Evolutionary conservation across 2,888 invertebrate species (phyloP), one percentile per base, ranked within the genome.

Genomic region (Endomychus coccineus): DNA sequence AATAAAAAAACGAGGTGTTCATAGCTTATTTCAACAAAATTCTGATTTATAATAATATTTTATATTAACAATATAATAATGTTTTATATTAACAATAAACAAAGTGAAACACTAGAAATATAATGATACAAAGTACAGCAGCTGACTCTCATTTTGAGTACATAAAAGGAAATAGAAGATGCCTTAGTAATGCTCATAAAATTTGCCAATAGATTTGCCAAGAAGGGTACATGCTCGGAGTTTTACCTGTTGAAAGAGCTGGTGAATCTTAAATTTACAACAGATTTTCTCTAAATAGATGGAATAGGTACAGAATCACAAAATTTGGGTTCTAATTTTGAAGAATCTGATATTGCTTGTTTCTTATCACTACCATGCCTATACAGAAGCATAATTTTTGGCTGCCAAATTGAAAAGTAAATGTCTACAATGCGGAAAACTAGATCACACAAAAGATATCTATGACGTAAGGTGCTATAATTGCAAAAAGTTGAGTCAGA

Each of bases 71-170:
- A n/a, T n/a, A n/a, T n/a, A n/a, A n/a, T n/a, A n/a, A n/a, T n/a
- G n/a, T n/a, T n/a, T n/a, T n/a, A n/a, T n/a, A n/a, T n/a, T n/a
- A n/a, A n/a, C n/a, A n/a, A n/a, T n/a, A n/a, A n/a, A n/a, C n/a
- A n/a, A n/a, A 43, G 31, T 36, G 30, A 21, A 43, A 38, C 12
- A 41, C 38, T 1, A 21, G 17, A 9, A 42, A 35, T 34, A 24
- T 41, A 13, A 43, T 43, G 4, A 34, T 47, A 23, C 42, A 45
- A 23, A 40, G 41, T 38, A 33, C 41, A 6, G n/a, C n/a, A n/a
- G 32, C 39, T n/a, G 45, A 45, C 24, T 40, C 39, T 1, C 44
- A 47, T 38, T 22, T 45, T 6, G 44, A 44, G 27, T 44, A 48
- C 34, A 32, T 46, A 12, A 48, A 45, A 37, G n/a, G 42, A 40